phyloP scores from a whole-genome alignment of 2,113 vertebrate species.

The Melospiza georgiana region DNA sequence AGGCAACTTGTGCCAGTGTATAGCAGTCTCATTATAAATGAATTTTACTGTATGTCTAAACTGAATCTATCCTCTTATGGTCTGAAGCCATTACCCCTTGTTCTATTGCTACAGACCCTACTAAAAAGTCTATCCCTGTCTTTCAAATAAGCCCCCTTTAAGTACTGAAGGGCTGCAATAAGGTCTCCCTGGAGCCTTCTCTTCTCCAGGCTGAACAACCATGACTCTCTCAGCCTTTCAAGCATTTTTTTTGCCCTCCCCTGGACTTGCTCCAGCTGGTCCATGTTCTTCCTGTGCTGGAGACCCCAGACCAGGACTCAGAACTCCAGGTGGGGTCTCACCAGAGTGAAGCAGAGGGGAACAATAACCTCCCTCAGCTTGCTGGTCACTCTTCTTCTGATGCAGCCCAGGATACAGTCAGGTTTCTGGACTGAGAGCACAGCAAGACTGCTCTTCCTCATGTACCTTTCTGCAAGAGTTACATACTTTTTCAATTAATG shows the following conservation, averaged over 20 bases:
- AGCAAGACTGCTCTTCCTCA: background rate
- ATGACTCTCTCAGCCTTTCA: background rate
- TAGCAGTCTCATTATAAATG: background rate
- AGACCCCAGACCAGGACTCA: background rate
- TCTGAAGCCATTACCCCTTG: background rate
- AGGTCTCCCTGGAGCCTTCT: background rate
- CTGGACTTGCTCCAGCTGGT: background rate
- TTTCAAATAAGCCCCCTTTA: background rate
- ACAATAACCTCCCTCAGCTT: background rate
- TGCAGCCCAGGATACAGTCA: fast-evolving
- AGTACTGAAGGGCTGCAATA: background rate
- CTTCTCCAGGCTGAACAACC: background rate
- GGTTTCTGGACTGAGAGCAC: background rate
- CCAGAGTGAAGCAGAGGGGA: fast-evolving
- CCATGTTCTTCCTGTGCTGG: background rate
- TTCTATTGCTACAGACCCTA: background rate
- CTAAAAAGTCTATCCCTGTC: background rate
- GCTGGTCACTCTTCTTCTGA: background rate
- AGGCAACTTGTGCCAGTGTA: background rate
- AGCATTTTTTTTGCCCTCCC: background rate
- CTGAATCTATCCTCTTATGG: background rate
- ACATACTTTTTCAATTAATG: background rate
- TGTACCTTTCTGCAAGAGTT: background rate
- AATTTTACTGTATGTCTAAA: background rate
- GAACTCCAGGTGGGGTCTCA: background rate